phyloP scores from a whole-genome alignment of 2,888 invertebrate species.

The Caradrina clavipalpis region DNA sequence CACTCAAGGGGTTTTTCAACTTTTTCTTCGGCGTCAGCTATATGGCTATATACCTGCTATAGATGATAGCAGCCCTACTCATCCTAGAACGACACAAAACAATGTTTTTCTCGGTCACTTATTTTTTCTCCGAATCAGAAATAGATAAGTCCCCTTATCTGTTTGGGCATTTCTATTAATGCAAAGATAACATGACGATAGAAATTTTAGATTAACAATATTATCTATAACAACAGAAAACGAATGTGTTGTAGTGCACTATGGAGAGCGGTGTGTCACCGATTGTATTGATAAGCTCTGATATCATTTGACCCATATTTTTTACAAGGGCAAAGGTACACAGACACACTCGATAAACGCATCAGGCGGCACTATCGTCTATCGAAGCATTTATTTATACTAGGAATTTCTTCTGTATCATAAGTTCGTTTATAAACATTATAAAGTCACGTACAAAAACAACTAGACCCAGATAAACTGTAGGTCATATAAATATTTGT shows the following conservation, averaged over 20 bases:
- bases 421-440: no score
- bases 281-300: slow-evolving; percentile 59
- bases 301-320: slow-evolving; percentile 72
- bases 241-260: slow-evolving; percentile 53
- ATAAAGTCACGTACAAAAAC: no score
- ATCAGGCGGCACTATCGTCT: not conserved
- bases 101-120: not conserved
- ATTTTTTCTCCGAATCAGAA: slow-evolving; percentile 8
- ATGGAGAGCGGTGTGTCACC: slow-evolving; percentile 44
- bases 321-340: slow-evolving; percentile 59
- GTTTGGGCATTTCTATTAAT: slow-evolving; percentile 10
- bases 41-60: no score
- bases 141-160: slow-evolving; percentile 23
- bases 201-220: slow-evolving; percentile 39
- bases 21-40: no score
- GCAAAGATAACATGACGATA: slow-evolving; percentile 25
- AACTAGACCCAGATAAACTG: no score
- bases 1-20: no score
- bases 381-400: not conserved
- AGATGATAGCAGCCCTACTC: no score
- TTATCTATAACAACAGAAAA: slow-evolving; percentile 55
- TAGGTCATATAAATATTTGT: no score
- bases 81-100: not conserved
- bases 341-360: not conserved
- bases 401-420: no score